A percentile compares a stretch with the other conserved stretches of the same genome.
Evolutionary conservation across 1,140 invertebrate species (phyloP).

Genomic region (Euwallacea similis): DNA sequence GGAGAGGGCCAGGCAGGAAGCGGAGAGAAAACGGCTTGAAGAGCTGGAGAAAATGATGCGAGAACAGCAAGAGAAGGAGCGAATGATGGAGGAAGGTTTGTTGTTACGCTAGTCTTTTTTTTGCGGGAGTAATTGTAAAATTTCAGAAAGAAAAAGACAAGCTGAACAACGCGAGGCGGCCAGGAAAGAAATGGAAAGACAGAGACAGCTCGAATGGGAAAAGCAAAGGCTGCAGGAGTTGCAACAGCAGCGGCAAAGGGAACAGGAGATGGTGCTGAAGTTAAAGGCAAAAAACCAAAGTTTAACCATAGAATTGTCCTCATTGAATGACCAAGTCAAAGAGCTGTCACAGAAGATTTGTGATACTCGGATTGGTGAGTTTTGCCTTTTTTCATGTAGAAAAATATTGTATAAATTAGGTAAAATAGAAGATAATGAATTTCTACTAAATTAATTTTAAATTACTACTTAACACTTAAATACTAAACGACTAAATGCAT

Average conservation of each 20-base stretch:
- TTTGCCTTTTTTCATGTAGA: neutral
- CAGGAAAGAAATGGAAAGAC: constrained; percentile 88
- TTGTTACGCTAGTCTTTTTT: neutral
- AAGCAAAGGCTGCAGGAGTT: constrained; percentile 85
- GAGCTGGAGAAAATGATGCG: constrained; percentile 75
- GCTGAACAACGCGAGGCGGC: constrained; percentile 81
- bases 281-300: constrained; percentile 89
- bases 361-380: constrained; percentile 72
- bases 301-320: constrained; percentile 78
- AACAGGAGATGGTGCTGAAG: constrained; percentile 85
- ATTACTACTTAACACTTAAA: too few species aligned
- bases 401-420: too few species aligned
- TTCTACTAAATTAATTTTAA: too few species aligned
- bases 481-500: too few species aligned
- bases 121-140: neutral
- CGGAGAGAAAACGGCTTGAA: constrained; percentile 66
- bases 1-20: constrained; percentile 72
- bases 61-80: constrained; percentile 80
- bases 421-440: too few species aligned
- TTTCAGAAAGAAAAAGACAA: constrained; percentile 64
- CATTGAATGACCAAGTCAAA: constrained; percentile 68
- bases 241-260: constrained; percentile 80
- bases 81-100: constrained; percentile 63
- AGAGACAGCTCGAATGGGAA: constrained; percentile 95
- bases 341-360: constrained; percentile 86